Percentiles rank a stretch among this genome's conserved stretches.
Conservation (phyloP, 2,113 vertebrate genomes). For the Fulmarus glacialis region DNA sequence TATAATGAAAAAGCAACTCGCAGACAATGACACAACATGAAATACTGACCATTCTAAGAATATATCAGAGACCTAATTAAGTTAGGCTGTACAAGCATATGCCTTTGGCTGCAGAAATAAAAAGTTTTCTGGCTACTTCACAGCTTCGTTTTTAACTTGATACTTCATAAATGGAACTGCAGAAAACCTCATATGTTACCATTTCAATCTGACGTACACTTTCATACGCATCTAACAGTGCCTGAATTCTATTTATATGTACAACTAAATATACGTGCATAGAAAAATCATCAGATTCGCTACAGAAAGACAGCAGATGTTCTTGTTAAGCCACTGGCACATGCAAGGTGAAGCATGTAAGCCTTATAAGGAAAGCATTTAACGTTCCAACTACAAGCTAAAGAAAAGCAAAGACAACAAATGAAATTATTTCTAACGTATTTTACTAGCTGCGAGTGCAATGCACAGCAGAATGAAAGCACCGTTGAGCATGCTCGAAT, state of each 20-base stretch:
- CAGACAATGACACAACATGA: background rate
- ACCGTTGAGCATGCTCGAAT: background rate
- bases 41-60: constrained; percentile 40
- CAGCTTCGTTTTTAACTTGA: constrained; percentile 17
- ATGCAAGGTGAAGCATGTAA: constrained; percentile 56
- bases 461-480: background rate
- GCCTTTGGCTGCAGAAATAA: constrained; percentile 27
- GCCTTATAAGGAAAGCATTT: constrained; percentile 49
- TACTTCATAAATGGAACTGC: constrained; percentile 39
- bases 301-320: constrained; percentile 72
- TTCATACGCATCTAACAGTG: constrained; percentile 36
- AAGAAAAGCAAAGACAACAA: constrained; percentile 52
- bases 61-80: constrained; percentile 37
- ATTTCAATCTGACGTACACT: constrained; percentile 45
- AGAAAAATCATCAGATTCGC: constrained; percentile 49
- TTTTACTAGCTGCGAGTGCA: constrained; percentile 35
- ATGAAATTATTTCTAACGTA: constrained; percentile 23
- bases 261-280: constrained; percentile 61
- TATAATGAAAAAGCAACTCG: constrained; percentile 2
- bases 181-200: constrained; percentile 54
- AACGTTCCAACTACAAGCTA: constrained; percentile 23
- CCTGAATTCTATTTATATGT: constrained; percentile 49
- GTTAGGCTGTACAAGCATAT: constrained; percentile 3
- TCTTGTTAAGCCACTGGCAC: constrained; percentile 66
- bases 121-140: constrained; percentile 25